Conservation (phyloP, 2,888 invertebrate species). For the Erebia aethiops region DNA sequence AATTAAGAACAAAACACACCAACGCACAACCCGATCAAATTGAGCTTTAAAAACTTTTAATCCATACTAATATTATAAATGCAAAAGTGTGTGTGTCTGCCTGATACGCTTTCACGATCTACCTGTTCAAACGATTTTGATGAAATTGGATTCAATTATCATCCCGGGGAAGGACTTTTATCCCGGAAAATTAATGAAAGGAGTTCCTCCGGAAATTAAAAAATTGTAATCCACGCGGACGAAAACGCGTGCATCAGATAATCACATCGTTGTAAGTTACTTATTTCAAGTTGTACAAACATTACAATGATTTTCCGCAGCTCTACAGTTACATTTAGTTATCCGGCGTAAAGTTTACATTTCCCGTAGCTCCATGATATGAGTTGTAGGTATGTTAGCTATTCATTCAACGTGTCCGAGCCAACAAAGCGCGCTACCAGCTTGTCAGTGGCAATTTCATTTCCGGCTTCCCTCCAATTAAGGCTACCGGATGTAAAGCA, state of each 20-base stretch:
- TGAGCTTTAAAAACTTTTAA: conserved; percentile 17
- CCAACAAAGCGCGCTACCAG: conserved; percentile 43
- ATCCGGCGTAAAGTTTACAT: conserved; percentile 7
- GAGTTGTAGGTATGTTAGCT: conserved; percentile 13
- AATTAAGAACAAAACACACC: conserved; percentile 11
- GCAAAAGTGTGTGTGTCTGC: too few species aligned
- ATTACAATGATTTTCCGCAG: conserved; percentile 8
- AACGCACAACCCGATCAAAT: conserved; percentile 11
- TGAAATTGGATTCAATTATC: too few species aligned
- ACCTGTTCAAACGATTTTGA: too few species aligned
- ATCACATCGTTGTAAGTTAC: too few species aligned
- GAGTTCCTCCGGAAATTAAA: too few species aligned
- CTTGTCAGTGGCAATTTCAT: conserved; percentile 43
- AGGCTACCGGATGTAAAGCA: conserved; percentile 15
- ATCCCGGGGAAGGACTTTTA: too few species aligned
- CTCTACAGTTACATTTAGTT: conserved; percentile 21
- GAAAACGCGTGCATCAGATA: too few species aligned
- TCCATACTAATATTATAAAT: too few species aligned
- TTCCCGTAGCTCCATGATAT: too few species aligned
- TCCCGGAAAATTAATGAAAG: too few species aligned
- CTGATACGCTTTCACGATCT: too few species aligned
- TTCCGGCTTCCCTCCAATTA: conserved; percentile 27
- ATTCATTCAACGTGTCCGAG: conserved; percentile 42
- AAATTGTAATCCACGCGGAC: too few species aligned
- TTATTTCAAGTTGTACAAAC: not conserved